Conservation (phyloP, 2,888 invertebrate species). For the Alcis repandata region DNA sequence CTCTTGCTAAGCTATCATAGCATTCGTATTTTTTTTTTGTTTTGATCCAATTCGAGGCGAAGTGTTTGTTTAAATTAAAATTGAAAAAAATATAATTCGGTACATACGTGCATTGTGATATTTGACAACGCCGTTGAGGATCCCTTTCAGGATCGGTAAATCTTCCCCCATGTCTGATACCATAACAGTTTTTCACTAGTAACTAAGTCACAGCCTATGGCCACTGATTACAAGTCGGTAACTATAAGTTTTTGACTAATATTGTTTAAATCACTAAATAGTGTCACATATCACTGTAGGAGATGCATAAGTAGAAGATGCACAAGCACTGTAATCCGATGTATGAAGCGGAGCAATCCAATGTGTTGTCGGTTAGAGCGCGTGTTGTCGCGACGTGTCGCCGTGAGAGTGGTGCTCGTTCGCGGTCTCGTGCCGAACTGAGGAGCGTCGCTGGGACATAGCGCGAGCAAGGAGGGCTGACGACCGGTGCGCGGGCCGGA, state of each 20-base stretch:
- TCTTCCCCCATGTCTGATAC: conserved; percentile 93
- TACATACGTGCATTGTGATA: conserved; percentile 98
- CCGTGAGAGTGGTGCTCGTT: conserved; percentile 73
- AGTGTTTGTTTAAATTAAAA: conserved; percentile 9
- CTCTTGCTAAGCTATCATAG: not conserved
- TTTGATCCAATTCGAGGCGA: not conserved
- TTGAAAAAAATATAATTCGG: conserved; percentile 52
- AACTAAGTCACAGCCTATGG: conserved; percentile 84
- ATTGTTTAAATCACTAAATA: conserved; percentile 63
- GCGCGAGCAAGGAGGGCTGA: conserved; percentile 81
- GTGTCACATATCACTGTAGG: conserved; percentile 74
- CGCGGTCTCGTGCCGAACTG: conserved; percentile 76
- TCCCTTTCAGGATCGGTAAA: conserved; percentile 95
- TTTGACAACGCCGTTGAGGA: conserved; percentile 95
- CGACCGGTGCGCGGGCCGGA: conserved; percentile 86
- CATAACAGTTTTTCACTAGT: conserved; percentile 80
- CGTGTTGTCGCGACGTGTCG: conserved; percentile 55
- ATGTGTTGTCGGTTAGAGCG: conserved; percentile 60
- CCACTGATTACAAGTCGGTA: conserved; percentile 81
- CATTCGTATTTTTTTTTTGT: not conserved
- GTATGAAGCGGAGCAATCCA: conserved; percentile 65
- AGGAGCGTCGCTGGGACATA: conserved; percentile 74
- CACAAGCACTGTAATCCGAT: conserved; percentile 82
- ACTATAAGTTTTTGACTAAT: conserved; percentile 71
- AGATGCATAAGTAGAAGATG: conserved; percentile 62